A percentile compares a stretch with the other conserved stretches of the same genome.
Evolutionary conservation across 2,888 invertebrate genomes (phyloP).

Genomic region (Lycophotia porphyrea): DNA sequence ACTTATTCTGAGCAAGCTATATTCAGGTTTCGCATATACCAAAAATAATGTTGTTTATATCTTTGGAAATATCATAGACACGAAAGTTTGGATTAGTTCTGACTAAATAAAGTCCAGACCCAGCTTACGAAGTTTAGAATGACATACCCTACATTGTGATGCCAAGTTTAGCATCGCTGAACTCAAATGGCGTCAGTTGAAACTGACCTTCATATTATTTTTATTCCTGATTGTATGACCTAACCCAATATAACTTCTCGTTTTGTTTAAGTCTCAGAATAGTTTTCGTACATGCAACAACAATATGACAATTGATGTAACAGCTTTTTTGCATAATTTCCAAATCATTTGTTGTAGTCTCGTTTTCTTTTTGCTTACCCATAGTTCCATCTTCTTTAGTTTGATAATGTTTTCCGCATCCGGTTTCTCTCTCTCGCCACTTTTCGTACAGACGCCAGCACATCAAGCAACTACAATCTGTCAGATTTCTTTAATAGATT

Average conservation of each 20-base stretch:
- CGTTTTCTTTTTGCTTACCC: neutral
- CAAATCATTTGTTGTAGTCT: neutral
- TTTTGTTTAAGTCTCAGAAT: neutral
- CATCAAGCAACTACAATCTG: too few relatives aligned
- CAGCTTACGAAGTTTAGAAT: conserved; percentile 3
- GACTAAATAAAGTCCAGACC: conserved; percentile 2
- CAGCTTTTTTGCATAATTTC: neutral
- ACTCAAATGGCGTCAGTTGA: conserved; percentile 2
- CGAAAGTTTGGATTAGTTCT: neutral
- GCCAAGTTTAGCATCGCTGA: conserved; percentile 16
- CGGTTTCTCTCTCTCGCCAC: neutral
- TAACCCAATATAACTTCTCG: neutral
- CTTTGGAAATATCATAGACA: neutral
- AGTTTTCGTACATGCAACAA: neutral
- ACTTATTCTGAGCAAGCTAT: too few relatives aligned
- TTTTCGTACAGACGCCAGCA: too few relatives aligned
- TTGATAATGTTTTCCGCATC: neutral
- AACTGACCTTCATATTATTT: conserved; percentile 10
- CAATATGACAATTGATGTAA: neutral
- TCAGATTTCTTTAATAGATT: too few relatives aligned
- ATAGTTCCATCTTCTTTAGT: neutral
- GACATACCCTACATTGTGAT: conserved; percentile 15
- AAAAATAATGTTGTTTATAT: too few relatives aligned
- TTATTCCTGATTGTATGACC: neutral
- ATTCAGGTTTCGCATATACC: too few relatives aligned